Evolutionary conservation across 2,113 vertebrate species (phyloP).

Genomic region (Spizaetus ornatus): DNA sequence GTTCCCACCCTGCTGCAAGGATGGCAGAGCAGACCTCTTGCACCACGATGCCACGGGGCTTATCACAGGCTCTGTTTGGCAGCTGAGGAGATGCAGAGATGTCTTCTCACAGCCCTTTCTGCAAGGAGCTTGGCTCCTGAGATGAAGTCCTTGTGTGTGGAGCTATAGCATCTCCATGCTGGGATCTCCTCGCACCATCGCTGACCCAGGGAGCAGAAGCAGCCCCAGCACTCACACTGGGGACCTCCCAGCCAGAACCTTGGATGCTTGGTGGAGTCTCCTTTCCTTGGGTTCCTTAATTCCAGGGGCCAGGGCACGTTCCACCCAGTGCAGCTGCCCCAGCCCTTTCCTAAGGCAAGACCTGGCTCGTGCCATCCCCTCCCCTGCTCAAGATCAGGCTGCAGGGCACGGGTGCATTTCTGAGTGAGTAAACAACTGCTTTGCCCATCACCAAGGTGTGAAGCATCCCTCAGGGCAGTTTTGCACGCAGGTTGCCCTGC

Average conservation of each 20-base stretch:
- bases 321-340: background rate
- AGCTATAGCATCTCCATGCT: background rate
- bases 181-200: accelerated
- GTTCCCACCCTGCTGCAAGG: background rate
- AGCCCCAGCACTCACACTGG: accelerated
- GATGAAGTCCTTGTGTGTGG: background rate
- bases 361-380: background rate
- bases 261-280: background rate
- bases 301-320: background rate
- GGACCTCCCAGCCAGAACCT: background rate
- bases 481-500: background rate
- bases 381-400: background rate
- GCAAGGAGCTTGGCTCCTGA: background rate
- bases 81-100: background rate
- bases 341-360: background rate
- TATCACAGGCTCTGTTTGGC: background rate
- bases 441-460: background rate
- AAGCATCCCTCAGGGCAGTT: background rate
- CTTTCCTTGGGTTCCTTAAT: background rate
- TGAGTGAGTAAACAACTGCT: background rate
- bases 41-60: background rate
- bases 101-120: background rate
- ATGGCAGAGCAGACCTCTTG: background rate
- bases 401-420: background rate
- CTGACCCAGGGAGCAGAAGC: background rate